These are phyloP conservation scores for Ranitomeya variabilis DNA, from an alignment of 2,113 vertebrate species.

Conservation along the genomic window DNA sequence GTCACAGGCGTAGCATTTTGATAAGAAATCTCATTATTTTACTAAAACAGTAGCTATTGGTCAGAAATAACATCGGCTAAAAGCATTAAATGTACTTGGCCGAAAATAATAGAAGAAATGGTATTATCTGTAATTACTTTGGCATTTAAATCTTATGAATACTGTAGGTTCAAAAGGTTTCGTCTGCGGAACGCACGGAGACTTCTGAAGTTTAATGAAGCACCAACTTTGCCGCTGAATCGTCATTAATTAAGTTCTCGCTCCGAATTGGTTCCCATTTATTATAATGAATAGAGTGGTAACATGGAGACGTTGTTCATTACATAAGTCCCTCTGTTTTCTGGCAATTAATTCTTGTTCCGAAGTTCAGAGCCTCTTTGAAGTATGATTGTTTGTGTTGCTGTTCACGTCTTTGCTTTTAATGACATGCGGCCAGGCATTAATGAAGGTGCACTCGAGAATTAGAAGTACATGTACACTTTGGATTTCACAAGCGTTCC, in stretches of 20 bases:
- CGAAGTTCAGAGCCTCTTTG: background rate
- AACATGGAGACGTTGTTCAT: conserved; percentile 5
- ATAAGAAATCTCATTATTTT: background rate
- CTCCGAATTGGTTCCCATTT: background rate
- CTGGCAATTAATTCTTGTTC: background rate
- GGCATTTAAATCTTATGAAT: conserved; percentile 12
- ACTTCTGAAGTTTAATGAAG: conserved; percentile 39
- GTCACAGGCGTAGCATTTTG: background rate
- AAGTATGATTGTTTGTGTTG: background rate
- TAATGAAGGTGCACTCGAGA: background rate
- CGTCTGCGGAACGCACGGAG: background rate
- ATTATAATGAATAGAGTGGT: conserved; percentile 14
- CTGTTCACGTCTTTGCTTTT: background rate
- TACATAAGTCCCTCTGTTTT: background rate
- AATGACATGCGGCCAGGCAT: background rate
- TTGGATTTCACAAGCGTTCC: background rate
- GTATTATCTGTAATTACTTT: conserved; percentile 23
- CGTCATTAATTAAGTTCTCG: conserved; percentile 13
- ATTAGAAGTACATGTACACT: background rate
- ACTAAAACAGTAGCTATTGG: background rate
- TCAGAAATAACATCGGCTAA: background rate
- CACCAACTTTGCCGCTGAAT: conserved; percentile 5
- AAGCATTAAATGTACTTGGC: background rate
- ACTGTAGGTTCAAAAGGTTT: conserved; percentile 19
- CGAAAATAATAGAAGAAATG: background rate